Evolutionary conservation across 1,140 invertebrate species (phyloP).

Genomic region (Pogonomyrmex barbatus): DNA sequence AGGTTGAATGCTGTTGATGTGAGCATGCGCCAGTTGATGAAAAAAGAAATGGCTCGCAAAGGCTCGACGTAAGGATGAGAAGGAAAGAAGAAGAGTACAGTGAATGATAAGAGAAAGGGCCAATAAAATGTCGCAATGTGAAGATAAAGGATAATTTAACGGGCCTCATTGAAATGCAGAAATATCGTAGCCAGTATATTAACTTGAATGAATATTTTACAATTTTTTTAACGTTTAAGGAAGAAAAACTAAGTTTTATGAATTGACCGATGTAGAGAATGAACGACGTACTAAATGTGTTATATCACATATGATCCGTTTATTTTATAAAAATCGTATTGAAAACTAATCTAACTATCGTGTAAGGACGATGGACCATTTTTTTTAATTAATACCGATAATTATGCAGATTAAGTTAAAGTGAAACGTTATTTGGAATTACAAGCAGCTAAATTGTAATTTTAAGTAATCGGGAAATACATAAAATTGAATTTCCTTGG

Average conservation of each 20-base stretch:
- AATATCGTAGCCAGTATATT: conserved; percentile 2
- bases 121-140: conserved; percentile 17
- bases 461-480: background rate
- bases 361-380: background rate
- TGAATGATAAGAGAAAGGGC: background rate
- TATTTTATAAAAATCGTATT: background rate
- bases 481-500: background rate
- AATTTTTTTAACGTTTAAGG: background rate
- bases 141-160: conserved; percentile 31
- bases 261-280: background rate
- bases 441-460: background rate
- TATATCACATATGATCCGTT: background rate
- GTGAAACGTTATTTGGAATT: background rate
- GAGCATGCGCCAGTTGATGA: conserved; percentile 63
- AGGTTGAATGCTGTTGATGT: conserved; percentile 76
- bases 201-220: background rate
- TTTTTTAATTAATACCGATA: background rate
- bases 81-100: background rate
- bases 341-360: background rate
- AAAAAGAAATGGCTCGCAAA: conserved; percentile 52
- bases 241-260: background rate
- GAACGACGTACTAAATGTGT: background rate
- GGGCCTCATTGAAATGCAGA: conserved; percentile 27
- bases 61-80: conserved; percentile 2
- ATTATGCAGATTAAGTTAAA: background rate